Evolutionary conservation across 30 jellyfish, hydroid and myxozoan species (phyloP), one percentile per base, ranked within the genome.

Genomic region (Sanderia malayensis): DNA sequence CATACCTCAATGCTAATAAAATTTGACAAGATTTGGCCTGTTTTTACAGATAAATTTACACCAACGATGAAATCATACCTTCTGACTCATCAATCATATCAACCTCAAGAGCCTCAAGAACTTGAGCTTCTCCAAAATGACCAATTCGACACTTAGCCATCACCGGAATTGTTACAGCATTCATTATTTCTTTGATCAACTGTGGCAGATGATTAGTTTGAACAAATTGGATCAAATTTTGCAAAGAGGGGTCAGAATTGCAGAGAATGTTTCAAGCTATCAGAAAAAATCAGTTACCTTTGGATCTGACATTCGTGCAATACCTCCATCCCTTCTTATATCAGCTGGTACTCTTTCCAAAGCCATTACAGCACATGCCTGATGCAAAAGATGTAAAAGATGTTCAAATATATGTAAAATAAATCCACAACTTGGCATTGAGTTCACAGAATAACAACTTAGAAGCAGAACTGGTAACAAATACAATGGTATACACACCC

Each of bases 301-400:
- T n/a, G 99, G 99, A 55, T 92, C 99, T n/a, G 99, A 84, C 99
- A 92, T 92, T 22, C 99, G 74, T 18, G 99, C 99, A 0, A 92
- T 76, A 4, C 99, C 99, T 17, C 99, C 99, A 67, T 92, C 99
- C 61, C 87, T 80, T 69, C 96, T 37, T 1, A 92, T 92, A 74
- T 92, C 99, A 33, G 98, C 96, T 26, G 98, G 98, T 1, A 91
- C 98, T 79, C 98, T 78, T 55, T 91, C 98, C 41, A 91, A 77
- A 26, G 98, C 98, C 98, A 91, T 91, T 2, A 91, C 98, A 19
- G 98, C 98, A 79, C 98, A 91, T 1, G 98, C 98, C 98, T 91
- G 31, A 37, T 17, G 23, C 21, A 28, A 60, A 8, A 4, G 64
- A 18, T 49, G 8, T 8, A 49, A 49, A 49, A 49, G 24, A 49